Evolutionary conservation across 2,888 invertebrate species (phyloP), one percentile per base, ranked within the genome.

Genomic region (Carabus problematicus): DNA sequence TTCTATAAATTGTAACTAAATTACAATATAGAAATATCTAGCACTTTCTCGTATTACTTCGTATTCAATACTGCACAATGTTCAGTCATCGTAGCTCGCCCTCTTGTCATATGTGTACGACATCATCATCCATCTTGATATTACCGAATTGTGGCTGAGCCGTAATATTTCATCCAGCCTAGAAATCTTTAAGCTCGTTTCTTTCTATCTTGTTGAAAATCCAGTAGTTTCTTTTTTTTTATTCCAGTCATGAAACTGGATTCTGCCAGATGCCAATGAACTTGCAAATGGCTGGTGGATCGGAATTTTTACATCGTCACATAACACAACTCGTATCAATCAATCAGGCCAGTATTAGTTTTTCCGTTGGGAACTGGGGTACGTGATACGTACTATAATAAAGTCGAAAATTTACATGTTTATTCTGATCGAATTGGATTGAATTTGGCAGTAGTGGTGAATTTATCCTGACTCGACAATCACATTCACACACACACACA

Each of bases 381-480:
- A 45, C 45, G 45, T 45, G 45, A 14, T 45, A 14, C 45, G n/a
- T 14, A 45, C 45, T 29, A 29, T 29, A 29, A 61, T 61, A 61
- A 61, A 61, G 60, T 61, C 16, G 43, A 14, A 52, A 61, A 61
- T 61, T 61, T 61, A 61, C 60, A 61, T 61, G 60, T 61, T 52
- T 61, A 61, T 61, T 61, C 60, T 18, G 29, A 18, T 52, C 16
- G 60, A 61, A 61, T 61, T n/a, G 60, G 60, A 61, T 61, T 45
- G 60, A 61, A 45, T 61, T 43, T 43, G 60, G 45, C 9, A 18
- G 19, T 18, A 19, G 45, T 11, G 18, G 18, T n/a, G 45, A 45
- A 61, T 61, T 61, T 61, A 61, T 61, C 42, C 16, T 9, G 8
- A 14, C 9, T 29, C n/a, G 8, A 49, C 49, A 16, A 49, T 42